These are phyloP conservation scores for Sturnus vulgaris DNA, from an alignment of 2,113 vertebrate species.

Conservation along the genomic window DNA sequence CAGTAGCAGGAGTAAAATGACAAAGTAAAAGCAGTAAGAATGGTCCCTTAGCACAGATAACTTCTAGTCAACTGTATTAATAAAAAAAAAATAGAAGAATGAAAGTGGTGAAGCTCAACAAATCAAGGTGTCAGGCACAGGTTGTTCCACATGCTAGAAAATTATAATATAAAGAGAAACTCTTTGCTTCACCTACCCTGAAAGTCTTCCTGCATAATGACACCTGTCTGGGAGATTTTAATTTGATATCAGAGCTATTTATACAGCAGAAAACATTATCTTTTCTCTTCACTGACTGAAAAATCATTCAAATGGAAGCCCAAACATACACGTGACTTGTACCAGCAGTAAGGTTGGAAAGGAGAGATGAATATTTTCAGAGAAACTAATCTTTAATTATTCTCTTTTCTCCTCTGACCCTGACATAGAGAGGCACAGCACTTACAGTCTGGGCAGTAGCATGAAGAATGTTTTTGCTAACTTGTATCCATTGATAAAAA, in stretches of 20 bases:
- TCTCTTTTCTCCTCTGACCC: neutral
- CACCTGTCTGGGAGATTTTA: slow-evolving; percentile 21
- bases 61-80: neutral
- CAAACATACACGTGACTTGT: neutral
- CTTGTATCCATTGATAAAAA: slow-evolving; percentile 19
- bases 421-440: neutral
- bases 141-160: slow-evolving; percentile 7
- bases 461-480: neutral
- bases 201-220: slow-evolving; percentile 17
- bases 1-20: slow-evolving; percentile 9
- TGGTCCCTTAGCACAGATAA: slow-evolving; percentile 6
- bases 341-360: neutral
- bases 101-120: neutral
- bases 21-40: neutral
- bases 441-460: neutral
- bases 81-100: neutral
- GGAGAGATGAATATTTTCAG: neutral
- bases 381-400: neutral
- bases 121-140: slow-evolving; percentile 8
- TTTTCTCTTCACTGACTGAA: slow-evolving; percentile 1
- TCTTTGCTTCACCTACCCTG: slow-evolving; percentile 24
- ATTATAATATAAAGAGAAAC: slow-evolving; percentile 34
- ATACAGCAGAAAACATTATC: neutral
- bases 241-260: slow-evolving; percentile 9
- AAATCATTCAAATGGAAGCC: neutral